Base-by-base conservation (phyloP, 2,113 vertebrate species). In the Microcebus griseorufus region DNA sequence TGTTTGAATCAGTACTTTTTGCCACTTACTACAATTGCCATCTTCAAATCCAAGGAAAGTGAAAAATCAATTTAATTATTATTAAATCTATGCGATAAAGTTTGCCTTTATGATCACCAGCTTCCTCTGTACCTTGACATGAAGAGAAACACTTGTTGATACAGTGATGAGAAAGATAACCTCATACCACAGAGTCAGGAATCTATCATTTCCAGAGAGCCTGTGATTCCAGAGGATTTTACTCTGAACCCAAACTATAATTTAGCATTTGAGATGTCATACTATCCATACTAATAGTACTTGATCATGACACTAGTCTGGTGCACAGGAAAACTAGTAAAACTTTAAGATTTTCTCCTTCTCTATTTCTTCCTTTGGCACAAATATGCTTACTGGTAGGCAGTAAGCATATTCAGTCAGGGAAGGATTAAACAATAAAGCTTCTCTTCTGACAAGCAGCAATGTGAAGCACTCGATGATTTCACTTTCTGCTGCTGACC, bases 21-120 rank as follows among this genome's bases (percentile, higher is more conserved):
- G 27, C 67, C 27, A 82, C 2, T 3, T n/a, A 25, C 5, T n/a
- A 17, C 3, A 76, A 76, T 32, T 91, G 20, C 22, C n/a, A 78
- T 76, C 17, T n/a, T 94, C 60, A 87, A 87, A 64, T 27, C 16
- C 58, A 81, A 70, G 73, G 23, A 58, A 86, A 94, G 51, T 39
- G 14, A 72, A 93, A 93, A 73, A 73, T 86, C 20, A 39, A 86
- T 73, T 48, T 58, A 90, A 85, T 85, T 80, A 90, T 64, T 64
- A 85, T 79, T 79, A 32, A 73, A 73, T 60, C 48, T 39, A 81
- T 75, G 34, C 27, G 58, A 45, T 45, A 32, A 64, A 67, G 9
- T 58, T 90, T 90, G n/a, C 80, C 51, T 22, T 86, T 94, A 79
- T 37, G 25, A 85, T 90, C 55, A 76, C 12, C 34, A 67, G 14